A percentile compares a stretch with the other conserved stretches of the same genome.
Conservation (phyloP, 2,113 vertebrate genomes). For the Psammodynastes pulverulentus region DNA sequence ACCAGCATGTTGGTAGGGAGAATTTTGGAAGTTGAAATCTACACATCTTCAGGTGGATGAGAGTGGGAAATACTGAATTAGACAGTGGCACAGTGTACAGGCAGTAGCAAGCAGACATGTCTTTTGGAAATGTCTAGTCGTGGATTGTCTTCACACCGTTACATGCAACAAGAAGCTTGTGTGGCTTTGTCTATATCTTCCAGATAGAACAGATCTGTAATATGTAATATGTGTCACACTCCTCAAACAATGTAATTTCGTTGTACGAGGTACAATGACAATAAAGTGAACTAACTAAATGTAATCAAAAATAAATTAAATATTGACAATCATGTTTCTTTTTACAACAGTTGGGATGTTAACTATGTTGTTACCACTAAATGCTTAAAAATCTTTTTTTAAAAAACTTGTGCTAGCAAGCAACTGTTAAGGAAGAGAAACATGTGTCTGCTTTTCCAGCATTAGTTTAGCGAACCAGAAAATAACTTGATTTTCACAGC, state of each 20-base stretch:
- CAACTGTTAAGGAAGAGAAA: not conserved
- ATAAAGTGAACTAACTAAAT: no score
- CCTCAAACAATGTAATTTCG: not conserved
- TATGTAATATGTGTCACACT: not conserved
- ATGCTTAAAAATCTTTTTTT: not conserved
- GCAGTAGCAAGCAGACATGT: not conserved
- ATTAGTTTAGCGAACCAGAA: slow-evolving; percentile 10
- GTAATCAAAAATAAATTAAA: not conserved
- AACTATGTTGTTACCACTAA: not conserved
- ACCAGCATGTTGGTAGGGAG: not conserved
- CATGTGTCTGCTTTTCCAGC: not conserved
- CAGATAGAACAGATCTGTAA: not conserved
- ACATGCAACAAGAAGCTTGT: not conserved
- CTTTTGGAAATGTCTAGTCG: not conserved
- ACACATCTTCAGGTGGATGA: not conserved
- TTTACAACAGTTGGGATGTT: not conserved
- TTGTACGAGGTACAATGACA: no score
- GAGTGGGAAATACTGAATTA: not conserved
- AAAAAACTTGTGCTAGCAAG: not conserved
- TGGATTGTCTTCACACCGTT: not conserved
- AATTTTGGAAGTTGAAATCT: not conserved
- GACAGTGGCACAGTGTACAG: not conserved
- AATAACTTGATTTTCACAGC: slow-evolving; percentile 24
- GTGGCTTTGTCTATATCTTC: not conserved
- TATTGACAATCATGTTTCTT: not conserved